phyloP scores from a whole-genome alignment of 30 jellyfish, hydroid and myxozoan genomes.

The Nemopilema nomurai region DNA sequence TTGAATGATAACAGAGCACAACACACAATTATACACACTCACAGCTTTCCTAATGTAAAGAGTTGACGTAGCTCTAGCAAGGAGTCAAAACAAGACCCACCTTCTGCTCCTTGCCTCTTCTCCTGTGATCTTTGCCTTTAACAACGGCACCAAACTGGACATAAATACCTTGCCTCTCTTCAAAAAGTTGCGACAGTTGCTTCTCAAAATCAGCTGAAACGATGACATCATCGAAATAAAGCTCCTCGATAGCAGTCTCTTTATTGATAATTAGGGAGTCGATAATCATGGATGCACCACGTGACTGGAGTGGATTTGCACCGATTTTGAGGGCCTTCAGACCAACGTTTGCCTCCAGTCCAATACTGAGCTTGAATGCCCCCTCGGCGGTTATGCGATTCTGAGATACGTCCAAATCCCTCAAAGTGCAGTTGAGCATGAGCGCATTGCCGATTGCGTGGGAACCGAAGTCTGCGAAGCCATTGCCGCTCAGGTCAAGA shows the following conservation, averaged over 20 bases:
- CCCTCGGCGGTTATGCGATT: constrained; percentile 65
- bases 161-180: constrained; percentile 36
- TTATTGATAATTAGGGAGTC: constrained; percentile 52
- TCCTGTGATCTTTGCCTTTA: constrained; percentile 55
- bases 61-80: not conserved
- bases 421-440: constrained; percentile 28
- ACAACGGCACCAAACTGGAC: constrained; percentile 54
- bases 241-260: constrained; percentile 40
- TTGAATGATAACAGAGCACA: too few relatives aligned
- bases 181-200: constrained; percentile 29
- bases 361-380: constrained; percentile 54
- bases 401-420: constrained; percentile 43
- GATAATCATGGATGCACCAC: constrained; percentile 59
- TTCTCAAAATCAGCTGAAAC: constrained; percentile 49
- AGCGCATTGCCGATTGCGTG: constrained; percentile 61
- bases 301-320: constrained; percentile 62
- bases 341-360: constrained; percentile 55
- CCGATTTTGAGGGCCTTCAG: constrained; percentile 58
- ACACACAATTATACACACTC: too few relatives aligned
- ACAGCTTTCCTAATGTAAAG: too few relatives aligned
- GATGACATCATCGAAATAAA: constrained; percentile 56
- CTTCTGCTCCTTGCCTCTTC: constrained; percentile 64
- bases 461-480: constrained; percentile 67
- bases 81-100: not conserved
- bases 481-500: constrained; percentile 56